Percentiles rank a stretch among this genome's conserved stretches.
Evolutionary conservation across 2,888 invertebrate species (phyloP).

Genomic region (Mythimna lalbum): DNA sequence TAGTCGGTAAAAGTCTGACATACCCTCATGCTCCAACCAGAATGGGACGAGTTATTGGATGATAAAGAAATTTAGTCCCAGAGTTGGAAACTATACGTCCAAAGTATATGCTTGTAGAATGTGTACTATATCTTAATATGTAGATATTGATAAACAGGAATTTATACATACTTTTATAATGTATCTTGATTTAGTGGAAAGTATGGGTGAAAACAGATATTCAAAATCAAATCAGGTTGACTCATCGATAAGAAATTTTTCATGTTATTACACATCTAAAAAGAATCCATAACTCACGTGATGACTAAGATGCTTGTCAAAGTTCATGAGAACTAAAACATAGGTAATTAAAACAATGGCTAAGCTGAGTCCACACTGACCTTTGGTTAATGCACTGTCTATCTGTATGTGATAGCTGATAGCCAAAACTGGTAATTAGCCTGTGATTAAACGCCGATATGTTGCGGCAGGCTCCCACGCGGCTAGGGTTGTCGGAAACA

Average conservation of each 20-base stretch:
- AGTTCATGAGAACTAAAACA: constrained; percentile 63
- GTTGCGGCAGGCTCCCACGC: constrained; percentile 80
- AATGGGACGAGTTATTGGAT: too few relatives aligned
- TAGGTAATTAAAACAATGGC: constrained; percentile 64
- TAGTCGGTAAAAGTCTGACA: too few relatives aligned
- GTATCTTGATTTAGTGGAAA: too few relatives aligned
- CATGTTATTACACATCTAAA: constrained; percentile 4
- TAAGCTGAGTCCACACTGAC: constrained; percentile 64
- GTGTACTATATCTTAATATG: too few relatives aligned
- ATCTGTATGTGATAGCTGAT: constrained; percentile 81
- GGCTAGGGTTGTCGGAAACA: constrained; percentile 60
- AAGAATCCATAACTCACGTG: constrained; percentile 20
- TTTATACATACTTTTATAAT: too few relatives aligned
- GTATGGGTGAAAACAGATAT: not conserved
- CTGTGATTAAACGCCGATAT: constrained; percentile 82
- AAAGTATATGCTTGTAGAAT: too few relatives aligned
- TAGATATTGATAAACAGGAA: too few relatives aligned
- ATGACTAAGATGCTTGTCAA: constrained; percentile 43
- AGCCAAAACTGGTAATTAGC: constrained; percentile 88
- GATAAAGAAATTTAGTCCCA: too few relatives aligned
- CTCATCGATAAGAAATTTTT: not conserved
- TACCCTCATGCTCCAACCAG: too few relatives aligned
- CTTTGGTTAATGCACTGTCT: constrained; percentile 87
- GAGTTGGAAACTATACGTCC: too few relatives aligned
- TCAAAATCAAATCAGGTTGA: not conserved